A percentile compares a stretch with the other conserved stretches of the same genome.
Conservation (phyloP, 2,888 invertebrate genomes). For the Athetis lepigone region DNA sequence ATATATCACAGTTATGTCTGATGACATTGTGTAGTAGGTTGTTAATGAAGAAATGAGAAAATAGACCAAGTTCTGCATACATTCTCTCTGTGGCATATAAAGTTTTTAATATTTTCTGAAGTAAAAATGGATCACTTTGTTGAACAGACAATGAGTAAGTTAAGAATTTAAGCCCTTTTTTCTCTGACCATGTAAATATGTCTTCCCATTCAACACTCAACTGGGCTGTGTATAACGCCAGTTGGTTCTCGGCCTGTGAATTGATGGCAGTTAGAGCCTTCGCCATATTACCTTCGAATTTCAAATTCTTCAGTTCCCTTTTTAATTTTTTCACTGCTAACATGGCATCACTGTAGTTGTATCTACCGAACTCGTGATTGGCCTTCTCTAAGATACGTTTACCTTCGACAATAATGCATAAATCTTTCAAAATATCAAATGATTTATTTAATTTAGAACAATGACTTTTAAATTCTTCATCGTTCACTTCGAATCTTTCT, state of each 20-base stretch:
- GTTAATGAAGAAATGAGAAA: conserved; percentile 86
- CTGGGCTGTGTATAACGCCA: conserved; percentile 81
- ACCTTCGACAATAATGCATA: conserved; percentile 78
- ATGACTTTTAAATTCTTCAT: conserved; percentile 76
- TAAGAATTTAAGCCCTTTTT: conserved; percentile 76
- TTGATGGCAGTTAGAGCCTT: conserved; percentile 77
- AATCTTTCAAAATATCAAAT: conserved; percentile 72
- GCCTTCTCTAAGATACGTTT: conserved; percentile 79
- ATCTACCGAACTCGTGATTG: conserved; percentile 81
- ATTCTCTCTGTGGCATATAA: conserved; percentile 81
- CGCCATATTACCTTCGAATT: conserved; percentile 77
- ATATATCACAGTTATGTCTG: conserved; percentile 85
- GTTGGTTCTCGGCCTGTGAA: conserved; percentile 81
- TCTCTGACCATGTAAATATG: conserved; percentile 84
- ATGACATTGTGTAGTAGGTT: conserved; percentile 83
- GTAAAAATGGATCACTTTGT: conserved; percentile 81
- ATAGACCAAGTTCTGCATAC: conserved; percentile 82
- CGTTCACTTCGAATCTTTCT: conserved; percentile 69
- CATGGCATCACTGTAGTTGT: conserved; percentile 81
- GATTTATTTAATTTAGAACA: conserved; percentile 74
- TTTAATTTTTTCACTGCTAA: conserved; percentile 74
- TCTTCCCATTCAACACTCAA: conserved; percentile 87
- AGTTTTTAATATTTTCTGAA: conserved; percentile 83
- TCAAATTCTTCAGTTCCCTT: conserved; percentile 70
- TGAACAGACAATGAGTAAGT: conserved; percentile 83